These are phyloP conservation scores for Colletes collaris DNA, from an alignment of 2,888 invertebrate species.

Conservation along the genomic window DNA sequence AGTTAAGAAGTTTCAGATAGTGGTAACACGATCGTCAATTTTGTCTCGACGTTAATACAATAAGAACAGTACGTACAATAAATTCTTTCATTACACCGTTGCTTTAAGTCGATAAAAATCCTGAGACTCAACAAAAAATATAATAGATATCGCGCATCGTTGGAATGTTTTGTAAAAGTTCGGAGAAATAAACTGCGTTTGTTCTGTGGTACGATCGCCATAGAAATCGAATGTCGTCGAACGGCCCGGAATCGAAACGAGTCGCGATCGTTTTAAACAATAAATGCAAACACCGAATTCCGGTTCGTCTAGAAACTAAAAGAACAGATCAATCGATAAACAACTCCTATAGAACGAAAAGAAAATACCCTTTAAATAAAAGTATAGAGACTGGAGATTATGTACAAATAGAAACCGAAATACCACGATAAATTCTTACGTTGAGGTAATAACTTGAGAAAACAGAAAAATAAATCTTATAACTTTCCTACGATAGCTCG, in stretches of 20 bases:
- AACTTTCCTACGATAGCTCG: neutral
- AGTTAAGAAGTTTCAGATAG: slow-evolving; percentile 25
- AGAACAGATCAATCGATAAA: neutral
- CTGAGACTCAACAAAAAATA: slow-evolving; percentile 24
- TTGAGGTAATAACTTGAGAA: slow-evolving; percentile 32
- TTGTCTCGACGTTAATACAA: neutral
- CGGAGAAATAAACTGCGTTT: slow-evolving; percentile 27
- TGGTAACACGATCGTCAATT: slow-evolving; percentile 48
- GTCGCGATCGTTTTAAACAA: neutral
- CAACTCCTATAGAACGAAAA: neutral
- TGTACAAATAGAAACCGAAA: slow-evolving; percentile 27
- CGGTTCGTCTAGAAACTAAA: neutral
- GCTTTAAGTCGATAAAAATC: slow-evolving; percentile 23
- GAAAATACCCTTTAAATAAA: slow-evolving; percentile 18
- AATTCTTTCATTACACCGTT: slow-evolving; percentile 1
- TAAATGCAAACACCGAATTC: neutral
- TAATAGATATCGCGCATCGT: slow-evolving; percentile 2
- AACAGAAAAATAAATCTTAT: slow-evolving; percentile 13
- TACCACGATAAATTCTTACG: slow-evolving; percentile 19
- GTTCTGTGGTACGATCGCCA: slow-evolving; percentile 33
- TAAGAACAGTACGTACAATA: neutral
- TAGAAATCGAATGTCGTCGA: slow-evolving; percentile 15
- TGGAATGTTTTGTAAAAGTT: slow-evolving; percentile 30
- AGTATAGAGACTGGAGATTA: slow-evolving; percentile 14
- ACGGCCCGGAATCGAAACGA: neutral